These are phyloP conservation scores for Martes martes DNA, from an alignment of 2,113 vertebrate species.

Conservation along the genomic window DNA sequence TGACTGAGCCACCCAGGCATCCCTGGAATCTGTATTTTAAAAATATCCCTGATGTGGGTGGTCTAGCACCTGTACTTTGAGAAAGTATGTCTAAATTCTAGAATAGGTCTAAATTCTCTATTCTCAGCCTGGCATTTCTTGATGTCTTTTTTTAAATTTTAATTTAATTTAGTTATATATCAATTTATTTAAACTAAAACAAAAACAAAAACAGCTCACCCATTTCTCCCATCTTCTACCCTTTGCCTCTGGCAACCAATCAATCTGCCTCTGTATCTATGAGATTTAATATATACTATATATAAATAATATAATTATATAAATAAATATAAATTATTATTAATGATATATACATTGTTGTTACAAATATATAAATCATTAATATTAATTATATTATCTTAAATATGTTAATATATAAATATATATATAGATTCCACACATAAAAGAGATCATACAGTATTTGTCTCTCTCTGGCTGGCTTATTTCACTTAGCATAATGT, in stretches of 20 bases:
- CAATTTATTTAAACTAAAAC: not conserved
- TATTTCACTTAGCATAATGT: not conserved
- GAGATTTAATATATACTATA: not conserved
- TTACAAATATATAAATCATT: not conserved
- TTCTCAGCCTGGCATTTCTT: not conserved
- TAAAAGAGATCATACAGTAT: not conserved
- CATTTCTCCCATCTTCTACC: not conserved
- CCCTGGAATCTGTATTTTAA: not conserved
- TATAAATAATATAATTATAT: not conserved
- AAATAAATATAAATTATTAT: not conserved
- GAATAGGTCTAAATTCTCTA: not conserved
- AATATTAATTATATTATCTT: not conserved
- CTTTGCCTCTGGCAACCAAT: not conserved
- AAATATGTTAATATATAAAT: not conserved
- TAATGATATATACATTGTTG: not conserved
- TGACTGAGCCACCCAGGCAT: too few species aligned
- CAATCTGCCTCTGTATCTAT: not conserved
- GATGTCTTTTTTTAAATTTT: not conserved
- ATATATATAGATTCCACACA: not conserved
- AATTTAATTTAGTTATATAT: not conserved
- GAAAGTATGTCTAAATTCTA: not conserved
- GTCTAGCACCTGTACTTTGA: not conserved
- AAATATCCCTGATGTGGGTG: not conserved
- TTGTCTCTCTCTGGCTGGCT: not conserved
- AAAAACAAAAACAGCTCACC: not conserved